phyloP scores from a whole-genome alignment of 2,797 vertebrate species.

The Kryptolebias ocellatus region DNA sequence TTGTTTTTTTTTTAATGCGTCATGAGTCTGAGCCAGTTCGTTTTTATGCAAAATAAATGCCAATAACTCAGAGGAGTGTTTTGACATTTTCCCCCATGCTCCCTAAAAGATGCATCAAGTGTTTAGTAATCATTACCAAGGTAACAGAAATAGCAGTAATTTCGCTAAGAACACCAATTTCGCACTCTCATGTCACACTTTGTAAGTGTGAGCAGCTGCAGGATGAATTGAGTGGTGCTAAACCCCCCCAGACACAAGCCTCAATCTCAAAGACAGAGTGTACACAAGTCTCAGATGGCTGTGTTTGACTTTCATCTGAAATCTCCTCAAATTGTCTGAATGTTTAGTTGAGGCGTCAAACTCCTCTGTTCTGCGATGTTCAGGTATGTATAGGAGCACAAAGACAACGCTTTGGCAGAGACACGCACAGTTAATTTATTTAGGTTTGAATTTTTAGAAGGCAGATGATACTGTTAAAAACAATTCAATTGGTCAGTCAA shows the following conservation, averaged over 20 bases:
- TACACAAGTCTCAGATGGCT: slow-evolving; percentile 18
- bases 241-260: slow-evolving; percentile 40
- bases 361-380: background rate
- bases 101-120: slow-evolving; percentile 39
- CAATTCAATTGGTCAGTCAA: too few relatives aligned
- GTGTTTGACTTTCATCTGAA: slow-evolving; percentile 11
- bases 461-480: background rate
- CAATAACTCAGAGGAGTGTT: slow-evolving; percentile 33
- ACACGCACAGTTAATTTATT: background rate
- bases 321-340: background rate
- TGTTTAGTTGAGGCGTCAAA: background rate
- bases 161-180: slow-evolving; percentile 54
- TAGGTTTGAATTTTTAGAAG: background rate
- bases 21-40: background rate
- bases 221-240: slow-evolving; percentile 51
- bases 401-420: too few relatives aligned
- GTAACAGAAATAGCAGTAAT: slow-evolving; percentile 59
- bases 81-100: slow-evolving; percentile 28
- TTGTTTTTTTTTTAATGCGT: background rate
- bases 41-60: slow-evolving; percentile 32
- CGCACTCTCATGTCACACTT: slow-evolving; percentile 55
- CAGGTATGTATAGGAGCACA: background rate
- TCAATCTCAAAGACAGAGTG: slow-evolving; percentile 26
- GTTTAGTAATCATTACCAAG: slow-evolving; percentile 53
- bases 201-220: slow-evolving; percentile 53